Evolutionary conservation across 1,140 invertebrate genomes (phyloP), one percentile per base, ranked within the genome.

Genomic region (Diploscapter pachys): DNA sequence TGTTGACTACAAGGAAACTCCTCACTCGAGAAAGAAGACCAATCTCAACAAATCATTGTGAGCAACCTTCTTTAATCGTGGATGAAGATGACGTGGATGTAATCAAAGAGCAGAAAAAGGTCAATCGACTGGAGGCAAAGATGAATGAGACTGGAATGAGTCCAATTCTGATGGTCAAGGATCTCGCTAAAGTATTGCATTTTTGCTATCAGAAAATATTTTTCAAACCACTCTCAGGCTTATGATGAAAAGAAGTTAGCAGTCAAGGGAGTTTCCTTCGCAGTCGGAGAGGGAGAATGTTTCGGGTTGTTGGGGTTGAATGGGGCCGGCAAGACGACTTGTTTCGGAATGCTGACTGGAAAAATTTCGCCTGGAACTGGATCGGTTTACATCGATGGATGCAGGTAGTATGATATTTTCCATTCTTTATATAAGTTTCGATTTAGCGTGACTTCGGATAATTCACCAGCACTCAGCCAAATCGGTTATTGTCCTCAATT

Each of bases 261-360:
- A 1, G 92, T 93, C 0, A 89, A 91, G 72, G 88, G 89, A 62
- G 81, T 93, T 2, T 90, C 89, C 81, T 90, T 93, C 80, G 89
- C 90, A 0, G 90, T 93, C 0, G 88, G 89, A 63, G n/a, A 52
- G 0, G 74, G 74, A 65, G 74, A 76, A 63, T 76, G 74, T 56
- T 76, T 76, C 59, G 74, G 74, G 52, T 49, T 76, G 31, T 53
- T 76, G 62, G 74, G 74, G 51, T 56, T 76, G 5, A 87, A 89
- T n/a, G 91, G 91, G 2, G 93, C 94, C 4, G 94, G 94, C 4
- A 96, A 96, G 87, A 93, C 93, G 4, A 92, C 92, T 8, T 94
- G 92, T 4, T 95, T 95, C 9, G 31, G 31, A n/a, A 73, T 73
- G 63, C 55, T 73, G 9, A 73, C 72, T 48, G 72, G 57, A 11